A percentile compares a stretch with the other conserved stretches of the same genome.
phyloP scores from a whole-genome alignment of 2,797 vertebrate species.

The Aeoliscus strigatus region DNA sequence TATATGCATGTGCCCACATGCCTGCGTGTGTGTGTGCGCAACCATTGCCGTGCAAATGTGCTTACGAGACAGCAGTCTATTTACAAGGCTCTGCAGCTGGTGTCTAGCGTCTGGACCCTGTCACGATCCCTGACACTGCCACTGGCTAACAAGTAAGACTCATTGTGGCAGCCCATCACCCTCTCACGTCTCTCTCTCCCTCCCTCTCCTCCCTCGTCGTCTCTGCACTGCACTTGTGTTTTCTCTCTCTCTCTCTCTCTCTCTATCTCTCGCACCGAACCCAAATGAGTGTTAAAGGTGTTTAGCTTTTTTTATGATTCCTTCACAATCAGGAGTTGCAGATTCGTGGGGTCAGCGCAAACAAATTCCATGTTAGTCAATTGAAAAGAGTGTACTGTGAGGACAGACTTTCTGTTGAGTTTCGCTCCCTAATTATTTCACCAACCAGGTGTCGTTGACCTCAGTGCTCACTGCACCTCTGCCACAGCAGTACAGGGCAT shows the following conservation, averaged over 20 bases:
- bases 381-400: too few species aligned
- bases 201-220: conserved; percentile 10
- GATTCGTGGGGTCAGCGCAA: too few species aligned
- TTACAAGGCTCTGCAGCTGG: conserved; percentile 79
- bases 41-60: conserved; percentile 69
- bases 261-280: too few species aligned
- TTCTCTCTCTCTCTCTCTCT: conserved; percentile 32
- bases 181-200: conserved; percentile 41
- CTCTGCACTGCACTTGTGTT: conserved; percentile 38
- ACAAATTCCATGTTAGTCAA: too few species aligned
- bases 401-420: too few species aligned
- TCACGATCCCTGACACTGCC: conserved; percentile 78
- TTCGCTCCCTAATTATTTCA: too few species aligned
- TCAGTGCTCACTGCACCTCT: too few species aligned
- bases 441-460: too few species aligned
- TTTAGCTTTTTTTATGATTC: conserved; percentile 18
- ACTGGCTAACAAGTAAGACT: conserved; percentile 78
- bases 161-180: conserved; percentile 71
- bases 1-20: conserved; percentile 70
- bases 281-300: too few species aligned
- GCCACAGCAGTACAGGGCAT: too few species aligned
- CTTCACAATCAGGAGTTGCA: too few species aligned
- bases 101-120: conserved; percentile 80
- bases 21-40: conserved; percentile 49
- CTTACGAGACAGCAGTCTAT: conserved; percentile 77